Evolutionary conservation across 2,113 vertebrate genomes (phyloP).

Genomic region (Leiothrix lutea): DNA sequence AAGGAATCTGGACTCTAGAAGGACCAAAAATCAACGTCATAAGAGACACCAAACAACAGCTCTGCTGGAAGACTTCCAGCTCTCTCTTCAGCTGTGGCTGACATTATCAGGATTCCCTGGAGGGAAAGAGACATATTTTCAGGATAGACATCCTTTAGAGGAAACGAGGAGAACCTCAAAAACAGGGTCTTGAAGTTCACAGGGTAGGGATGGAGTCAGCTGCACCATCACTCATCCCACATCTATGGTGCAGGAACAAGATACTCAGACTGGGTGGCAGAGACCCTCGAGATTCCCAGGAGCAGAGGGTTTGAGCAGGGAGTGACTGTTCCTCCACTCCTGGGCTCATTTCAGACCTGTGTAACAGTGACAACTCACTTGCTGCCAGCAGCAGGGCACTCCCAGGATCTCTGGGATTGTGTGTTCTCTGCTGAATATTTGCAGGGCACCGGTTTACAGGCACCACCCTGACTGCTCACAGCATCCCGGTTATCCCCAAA

Average conservation of each 20-base stretch:
- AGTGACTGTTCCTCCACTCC: not conserved
- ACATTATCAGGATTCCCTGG: not conserved
- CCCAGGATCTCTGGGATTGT: fast-evolving
- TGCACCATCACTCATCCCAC: fast-evolving
- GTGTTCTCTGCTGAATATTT: not conserved
- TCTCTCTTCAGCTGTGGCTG: not conserved
- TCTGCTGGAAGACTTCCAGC: not conserved
- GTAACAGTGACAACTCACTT: fast-evolving
- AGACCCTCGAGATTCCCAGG: fast-evolving
- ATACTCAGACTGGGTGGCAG: fast-evolving
- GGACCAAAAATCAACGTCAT: not conserved
- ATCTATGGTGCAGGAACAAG: fast-evolving
- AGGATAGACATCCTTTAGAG: not conserved
- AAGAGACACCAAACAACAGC: not conserved
- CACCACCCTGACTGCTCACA: not conserved
- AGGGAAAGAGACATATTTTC: not conserved
- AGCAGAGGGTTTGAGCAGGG: not conserved
- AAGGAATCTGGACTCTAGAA: not conserved
- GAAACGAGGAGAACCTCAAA: not conserved
- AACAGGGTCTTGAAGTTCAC: not conserved
- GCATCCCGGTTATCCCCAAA: not conserved
- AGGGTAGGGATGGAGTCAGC: not conserved
- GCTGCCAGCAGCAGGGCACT: not conserved
- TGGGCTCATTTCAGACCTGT: not conserved
- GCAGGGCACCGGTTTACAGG: not conserved